Evolutionary conservation across 2,888 invertebrate species (phyloP).

Genomic region (Aporophyla nigra): DNA sequence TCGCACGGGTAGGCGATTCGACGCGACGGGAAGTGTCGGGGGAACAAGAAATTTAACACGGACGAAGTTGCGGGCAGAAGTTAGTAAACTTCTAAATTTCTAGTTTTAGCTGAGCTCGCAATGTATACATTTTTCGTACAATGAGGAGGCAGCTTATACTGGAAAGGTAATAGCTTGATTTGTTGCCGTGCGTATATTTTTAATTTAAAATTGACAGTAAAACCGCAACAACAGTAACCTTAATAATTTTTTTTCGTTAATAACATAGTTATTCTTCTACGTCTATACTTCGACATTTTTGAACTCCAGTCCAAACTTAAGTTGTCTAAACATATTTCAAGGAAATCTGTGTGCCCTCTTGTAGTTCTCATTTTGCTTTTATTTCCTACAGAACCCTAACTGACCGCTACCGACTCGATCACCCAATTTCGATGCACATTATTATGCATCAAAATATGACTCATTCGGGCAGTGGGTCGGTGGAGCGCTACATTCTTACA

Average conservation of each 20-base stretch:
- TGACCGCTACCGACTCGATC: conserved; percentile 21
- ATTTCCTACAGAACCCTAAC: conserved; percentile 36
- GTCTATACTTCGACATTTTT: not conserved
- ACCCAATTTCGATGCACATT: conserved; percentile 44
- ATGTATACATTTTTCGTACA: no score
- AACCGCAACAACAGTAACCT: not conserved
- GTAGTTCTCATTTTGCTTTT: not conserved
- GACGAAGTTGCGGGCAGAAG: no score
- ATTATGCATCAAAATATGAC: conserved; percentile 71
- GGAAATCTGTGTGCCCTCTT: not conserved
- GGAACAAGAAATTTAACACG: no score
- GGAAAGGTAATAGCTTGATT: no score
- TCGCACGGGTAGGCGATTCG: no score
- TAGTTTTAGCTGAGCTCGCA: no score
- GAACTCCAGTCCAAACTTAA: not conserved
- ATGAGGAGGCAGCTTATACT: no score
- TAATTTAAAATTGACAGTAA: not conserved
- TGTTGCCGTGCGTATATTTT: not conserved
- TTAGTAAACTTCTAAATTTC: no score
- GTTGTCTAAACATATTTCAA: not conserved
- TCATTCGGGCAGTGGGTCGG: conserved; percentile 85
- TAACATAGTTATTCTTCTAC: not conserved
- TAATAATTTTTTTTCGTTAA: not conserved
- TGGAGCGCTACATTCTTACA: conserved; percentile 75
- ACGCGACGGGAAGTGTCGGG: no score